Evolutionary conservation across 2,888 invertebrate genomes (phyloP), one percentile per base, ranked within the genome.

Genomic region (Eucera pruinosa): DNA sequence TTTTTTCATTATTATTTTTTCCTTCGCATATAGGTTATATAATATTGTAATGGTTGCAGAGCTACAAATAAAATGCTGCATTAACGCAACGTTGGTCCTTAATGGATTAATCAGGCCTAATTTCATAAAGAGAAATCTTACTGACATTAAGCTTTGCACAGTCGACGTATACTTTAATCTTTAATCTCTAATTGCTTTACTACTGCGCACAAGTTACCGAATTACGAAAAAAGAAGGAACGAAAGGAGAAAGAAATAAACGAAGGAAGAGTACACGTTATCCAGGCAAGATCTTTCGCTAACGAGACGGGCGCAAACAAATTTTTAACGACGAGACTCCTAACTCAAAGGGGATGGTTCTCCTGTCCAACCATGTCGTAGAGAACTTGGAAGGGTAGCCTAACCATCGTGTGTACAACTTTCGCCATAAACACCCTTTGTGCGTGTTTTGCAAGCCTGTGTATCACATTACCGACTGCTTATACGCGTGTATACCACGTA

Each of bases 251-350:
- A 25, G n/a, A 11, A 6, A 45, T n/a, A 33, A 57, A 20, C n/a
- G 4, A 18, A 30, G 48, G 5, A 43, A 45, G 3, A 27, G 23
- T 2, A 15, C 18, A 25, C 11, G 9, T 0, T n/a, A 20, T 13
- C 18, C n/a, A 11, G 25, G 41, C 1, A 33, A 65, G 58, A 65
- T 75, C 54, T 60, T 65, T 47, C 50, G 36, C 60, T 72, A 76
- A 82, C 79, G 76, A 79, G 77, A 77, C 48, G 67, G 61, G 45
- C 36, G 78, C 71, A 81, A 78, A 85, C 72, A 82, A 74, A 85
- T 81, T 72, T 77, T 75, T 76, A 82, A 76, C 75, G 67, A 74
- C 54, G 43, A 48, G 61, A 57, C 60, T 45, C 52, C 6, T 54
- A 39, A 55, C 41, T 57, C 47, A 62, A 72, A 54, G 61, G 65